Base-by-base conservation (phyloP, 1,140 invertebrate species). In the Zaprionus capensis region DNA sequence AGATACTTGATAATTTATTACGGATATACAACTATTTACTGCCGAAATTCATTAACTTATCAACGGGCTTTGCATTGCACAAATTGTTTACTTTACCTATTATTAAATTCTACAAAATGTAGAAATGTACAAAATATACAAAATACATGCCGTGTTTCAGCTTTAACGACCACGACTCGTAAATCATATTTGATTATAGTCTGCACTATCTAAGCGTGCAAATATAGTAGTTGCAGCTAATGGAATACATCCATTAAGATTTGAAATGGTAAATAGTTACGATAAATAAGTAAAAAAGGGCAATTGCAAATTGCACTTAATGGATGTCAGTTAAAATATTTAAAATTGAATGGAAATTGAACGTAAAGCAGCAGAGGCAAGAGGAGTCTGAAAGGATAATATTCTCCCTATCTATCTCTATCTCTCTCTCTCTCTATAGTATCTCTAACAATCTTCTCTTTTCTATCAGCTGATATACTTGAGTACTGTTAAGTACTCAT, bases 181-280 rank as follows among this genome's bases (percentile, higher is more conserved):
- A 24, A 51, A 51, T 51, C 20, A 51, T 24, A 51, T 51, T 51
- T 51, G 46, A 51, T 51, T 51, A 51, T 51, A 51, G 46, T 51
- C 22, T 51, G 20, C 46, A 51, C 46, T 51, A 51, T 51, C 46
- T 51, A 22, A 51, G 20, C 46, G 46, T 51, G 20, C 46, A 51
- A 24, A 49, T 22, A 22, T 22, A 22, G 22, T 22, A 49, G 17
- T 49, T 12, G 9, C 17, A 49, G 20, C 22, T 51, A 51, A 51
- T 51, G 46, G 46, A 51, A 12, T 20, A 14, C 4, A 12, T 11
- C 46, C 46, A 51, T 51, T 51, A 51, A n/a, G 7, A 17, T 46
- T 46, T 46, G 12, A 38, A 38, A 34, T 34, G 9, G 31, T 34
- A 34, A 34, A 34, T 34, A 9, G 31, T 34, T 11, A 34, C 9